Percentiles rank a stretch among this genome's conserved stretches.
These are phyloP conservation scores for Laticauda colubrina DNA, from an alignment of 2,113 vertebrate species.

Conservation along the genomic window DNA sequence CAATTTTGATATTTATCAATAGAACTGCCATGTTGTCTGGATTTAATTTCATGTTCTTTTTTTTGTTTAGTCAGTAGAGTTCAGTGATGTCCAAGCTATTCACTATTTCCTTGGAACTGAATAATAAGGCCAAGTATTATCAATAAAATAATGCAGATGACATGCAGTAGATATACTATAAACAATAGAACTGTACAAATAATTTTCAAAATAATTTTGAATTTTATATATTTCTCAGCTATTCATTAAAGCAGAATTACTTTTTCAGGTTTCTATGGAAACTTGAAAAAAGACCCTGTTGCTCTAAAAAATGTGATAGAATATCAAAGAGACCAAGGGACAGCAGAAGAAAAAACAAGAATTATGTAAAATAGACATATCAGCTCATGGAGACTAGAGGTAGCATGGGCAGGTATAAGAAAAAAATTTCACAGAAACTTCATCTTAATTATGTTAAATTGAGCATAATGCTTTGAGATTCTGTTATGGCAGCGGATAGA, in stretches of 20 bases:
- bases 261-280: neutral
- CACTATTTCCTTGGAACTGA: neutral
- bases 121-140: neutral
- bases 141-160: neutral
- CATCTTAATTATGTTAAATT: neutral
- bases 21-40: neutral
- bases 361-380: neutral
- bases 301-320: neutral
- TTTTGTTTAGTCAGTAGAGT: neutral
- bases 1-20: neutral
- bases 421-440: neutral
- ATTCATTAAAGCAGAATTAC: neutral
- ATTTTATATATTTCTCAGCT: neutral
- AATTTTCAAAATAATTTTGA: neutral
- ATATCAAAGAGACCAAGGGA: neutral
- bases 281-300: neutral
- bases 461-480: neutral
- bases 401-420: neutral
- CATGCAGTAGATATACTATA: neutral
- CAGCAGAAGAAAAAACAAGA: neutral
- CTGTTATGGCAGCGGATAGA: too few relatives aligned
- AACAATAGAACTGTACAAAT: neutral
- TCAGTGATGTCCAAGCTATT: neutral
- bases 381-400: neutral
- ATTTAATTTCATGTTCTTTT: neutral